Base-by-base conservation (phyloP, 1,140 invertebrate species). In the Drosophila teissieri region DNA sequence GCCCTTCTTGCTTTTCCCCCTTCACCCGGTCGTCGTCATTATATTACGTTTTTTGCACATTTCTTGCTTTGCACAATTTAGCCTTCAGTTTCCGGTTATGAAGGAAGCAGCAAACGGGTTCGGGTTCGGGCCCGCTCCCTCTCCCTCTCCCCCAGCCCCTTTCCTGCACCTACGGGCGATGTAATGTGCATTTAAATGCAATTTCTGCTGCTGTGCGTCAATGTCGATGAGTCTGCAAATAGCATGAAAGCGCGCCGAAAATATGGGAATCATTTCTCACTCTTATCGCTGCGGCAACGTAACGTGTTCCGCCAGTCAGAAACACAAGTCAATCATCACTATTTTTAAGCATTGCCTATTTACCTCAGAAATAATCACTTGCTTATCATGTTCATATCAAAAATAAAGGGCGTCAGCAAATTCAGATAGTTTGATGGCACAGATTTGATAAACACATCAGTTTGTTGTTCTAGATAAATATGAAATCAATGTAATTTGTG, bases 71-170 rank as follows among this genome's bases (percentile, higher is more conserved):
- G 57, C 69, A 88, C 77, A 74, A 70, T 89, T 83, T 89, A 90
- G 84, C 84, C 84, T 89, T 89, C 84, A 89, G 85, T 89, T 89
- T 89, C 84, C 84, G 84, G 84, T 89, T 89, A 89, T 89, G 77
- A 89, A 89, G 84, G 84, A 89, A 89, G 74, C 77, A 80, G 74
- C 77, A 89, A 83, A 83, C 81, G 73, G 77, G 81, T 85, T 85
- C 81, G 73, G 77, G 81, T 85, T 85, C 68, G 58, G 46, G 45
- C 74, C 56, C 64, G 64, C 10, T 42, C 31, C 7, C 31, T 8
- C 31, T 8, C 7, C 8, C 31, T 8, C 31, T 31, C 2, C 3
- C 31, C 3, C 49, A 14, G 60, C 68, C 76, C 61, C 78, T 84
- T 77, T 64, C 42, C 62, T 44, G 52, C 62, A 39, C 39, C 58